Percentiles rank a stretch among this genome's conserved stretches.
Conservation (phyloP, 2,797 vertebrate species). For the Malurus leucopterus region DNA sequence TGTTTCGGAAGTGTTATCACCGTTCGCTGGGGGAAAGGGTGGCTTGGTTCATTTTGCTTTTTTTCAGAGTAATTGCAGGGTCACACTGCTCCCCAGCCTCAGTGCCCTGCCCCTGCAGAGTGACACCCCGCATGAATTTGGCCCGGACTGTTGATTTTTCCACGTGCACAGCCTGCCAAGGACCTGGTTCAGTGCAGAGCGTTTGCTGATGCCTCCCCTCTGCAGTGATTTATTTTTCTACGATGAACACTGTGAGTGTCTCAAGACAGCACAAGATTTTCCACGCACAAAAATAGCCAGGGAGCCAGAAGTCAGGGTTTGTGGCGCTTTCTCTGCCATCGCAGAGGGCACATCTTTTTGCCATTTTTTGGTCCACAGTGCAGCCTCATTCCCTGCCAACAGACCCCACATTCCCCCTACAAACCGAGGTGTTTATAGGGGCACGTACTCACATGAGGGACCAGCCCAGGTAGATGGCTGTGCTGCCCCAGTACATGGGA, state of each 20-base stretch:
- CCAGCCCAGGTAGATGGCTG: conserved; percentile 87
- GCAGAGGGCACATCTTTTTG: background rate
- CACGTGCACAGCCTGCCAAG: conserved; percentile 32
- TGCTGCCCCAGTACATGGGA: conserved; percentile 98
- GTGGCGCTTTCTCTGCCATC: background rate
- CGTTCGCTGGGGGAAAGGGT: background rate
- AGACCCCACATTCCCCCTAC: background rate
- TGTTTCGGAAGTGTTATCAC: conserved; percentile 20
- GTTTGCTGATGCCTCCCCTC: conserved; percentile 4
- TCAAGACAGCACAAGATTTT: background rate
- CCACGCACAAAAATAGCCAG: background rate
- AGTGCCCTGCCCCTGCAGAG: background rate
- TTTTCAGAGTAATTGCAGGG: conserved; percentile 29
- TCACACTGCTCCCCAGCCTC: background rate
- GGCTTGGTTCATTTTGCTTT: background rate
- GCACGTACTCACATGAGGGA: conserved; percentile 85
- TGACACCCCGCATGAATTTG: background rate
- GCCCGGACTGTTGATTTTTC: conserved; percentile 50
- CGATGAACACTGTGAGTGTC: background rate
- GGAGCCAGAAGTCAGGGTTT: background rate
- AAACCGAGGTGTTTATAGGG: rapidly evolving
- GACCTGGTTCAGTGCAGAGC: background rate
- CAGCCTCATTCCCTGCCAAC: background rate
- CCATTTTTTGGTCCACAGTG: background rate
- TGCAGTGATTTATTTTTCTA: background rate